Evolutionary conservation across 2,888 invertebrate species (phyloP).

Genomic region (Pilophorus perplexus): DNA sequence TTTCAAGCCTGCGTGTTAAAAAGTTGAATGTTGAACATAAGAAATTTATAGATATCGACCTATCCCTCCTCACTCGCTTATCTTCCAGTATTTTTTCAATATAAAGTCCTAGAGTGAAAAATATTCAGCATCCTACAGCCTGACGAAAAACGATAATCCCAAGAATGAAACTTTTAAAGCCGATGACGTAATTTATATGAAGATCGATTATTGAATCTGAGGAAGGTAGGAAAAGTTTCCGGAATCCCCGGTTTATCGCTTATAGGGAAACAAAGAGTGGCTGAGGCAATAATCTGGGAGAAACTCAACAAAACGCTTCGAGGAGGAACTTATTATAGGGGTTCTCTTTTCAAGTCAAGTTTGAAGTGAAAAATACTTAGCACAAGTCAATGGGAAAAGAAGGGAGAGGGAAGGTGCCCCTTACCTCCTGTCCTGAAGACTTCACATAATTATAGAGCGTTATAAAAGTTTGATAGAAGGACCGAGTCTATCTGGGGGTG

Average conservation of each 20-base stretch:
- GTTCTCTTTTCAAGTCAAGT: slow-evolving; percentile 12
- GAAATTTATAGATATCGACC: no score
- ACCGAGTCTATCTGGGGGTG: slow-evolving; percentile 33
- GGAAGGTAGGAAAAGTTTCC: slow-evolving; percentile 23
- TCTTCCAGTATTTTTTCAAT: no score
- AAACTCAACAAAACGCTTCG: neutral
- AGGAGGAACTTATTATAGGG: slow-evolving; percentile 31
- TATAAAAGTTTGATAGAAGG: slow-evolving; percentile 39
- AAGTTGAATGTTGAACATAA: no score
- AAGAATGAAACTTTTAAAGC: neutral
- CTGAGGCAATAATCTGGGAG: slow-evolving; percentile 27
- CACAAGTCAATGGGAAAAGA: slow-evolving; percentile 11
- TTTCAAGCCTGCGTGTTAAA: no score
- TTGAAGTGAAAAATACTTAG: slow-evolving; percentile 37
- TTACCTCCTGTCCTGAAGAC: slow-evolving; percentile 3
- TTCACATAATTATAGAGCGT: slow-evolving; percentile 40
- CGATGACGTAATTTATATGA: slow-evolving; percentile 18
- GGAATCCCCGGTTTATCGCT: slow-evolving; percentile 32
- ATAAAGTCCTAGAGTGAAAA: no score
- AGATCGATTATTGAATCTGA: slow-evolving; percentile 17
- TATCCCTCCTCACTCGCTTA: no score
- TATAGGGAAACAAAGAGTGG: slow-evolving; percentile 29
- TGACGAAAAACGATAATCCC: neutral
- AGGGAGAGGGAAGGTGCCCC: neutral
- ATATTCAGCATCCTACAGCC: no score